Evolutionary conservation across 2,797 vertebrate genomes (phyloP).

Genomic region (Catharus ustulatus): DNA sequence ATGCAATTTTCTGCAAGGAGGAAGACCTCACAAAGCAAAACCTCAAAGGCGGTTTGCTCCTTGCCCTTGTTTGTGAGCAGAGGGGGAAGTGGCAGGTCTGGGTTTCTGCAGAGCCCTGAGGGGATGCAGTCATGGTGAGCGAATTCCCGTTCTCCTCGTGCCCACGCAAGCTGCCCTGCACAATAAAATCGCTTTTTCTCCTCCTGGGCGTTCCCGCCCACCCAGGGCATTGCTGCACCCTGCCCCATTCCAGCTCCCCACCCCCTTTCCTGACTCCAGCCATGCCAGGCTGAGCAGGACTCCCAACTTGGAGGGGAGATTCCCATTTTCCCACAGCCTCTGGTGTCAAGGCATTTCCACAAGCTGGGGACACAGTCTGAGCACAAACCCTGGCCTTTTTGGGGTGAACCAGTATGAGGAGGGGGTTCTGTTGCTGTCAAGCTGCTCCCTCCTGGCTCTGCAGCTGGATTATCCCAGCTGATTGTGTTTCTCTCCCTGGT

Average conservation of each 20-base stretch:
- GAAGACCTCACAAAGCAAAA: neutral
- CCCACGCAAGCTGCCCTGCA: neutral
- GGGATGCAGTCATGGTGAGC: neutral
- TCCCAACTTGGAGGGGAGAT: accelerated
- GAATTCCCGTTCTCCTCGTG: neutral
- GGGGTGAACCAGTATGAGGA: neutral
- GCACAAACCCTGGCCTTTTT: accelerated
- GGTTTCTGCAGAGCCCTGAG: neutral
- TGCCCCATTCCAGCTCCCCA: neutral
- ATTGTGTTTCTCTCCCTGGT: neutral
- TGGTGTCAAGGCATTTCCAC: neutral
- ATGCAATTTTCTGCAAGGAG: accelerated
- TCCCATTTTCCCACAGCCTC: neutral
- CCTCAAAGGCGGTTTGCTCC: neutral
- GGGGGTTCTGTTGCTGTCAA: accelerated
- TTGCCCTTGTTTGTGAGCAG: neutral
- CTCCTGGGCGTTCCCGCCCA: accelerated
- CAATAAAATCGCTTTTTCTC: neutral
- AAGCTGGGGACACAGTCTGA: accelerated
- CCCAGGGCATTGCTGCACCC: accelerated
- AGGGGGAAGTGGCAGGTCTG: neutral
- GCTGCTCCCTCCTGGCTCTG: neutral
- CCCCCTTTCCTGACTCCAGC: neutral
- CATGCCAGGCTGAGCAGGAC: accelerated
- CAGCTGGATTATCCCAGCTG: neutral